These are phyloP conservation scores for Spodoptera exigua DNA, from an alignment of 2,888 invertebrate species.

Conservation along the genomic window DNA sequence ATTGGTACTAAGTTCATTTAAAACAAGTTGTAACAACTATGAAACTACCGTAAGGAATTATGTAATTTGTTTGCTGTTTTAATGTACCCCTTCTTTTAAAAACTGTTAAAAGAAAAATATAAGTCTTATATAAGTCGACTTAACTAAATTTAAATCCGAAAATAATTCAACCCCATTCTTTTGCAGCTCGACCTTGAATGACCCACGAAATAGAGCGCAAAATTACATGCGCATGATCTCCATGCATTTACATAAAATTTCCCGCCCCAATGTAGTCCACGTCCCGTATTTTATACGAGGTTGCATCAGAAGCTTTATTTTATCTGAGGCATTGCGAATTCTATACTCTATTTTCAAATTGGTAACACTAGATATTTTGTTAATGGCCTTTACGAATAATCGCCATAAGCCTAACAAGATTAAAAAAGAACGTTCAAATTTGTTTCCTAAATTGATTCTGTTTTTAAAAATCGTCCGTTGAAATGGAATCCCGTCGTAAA, in stretches of 20 bases:
- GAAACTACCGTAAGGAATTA: too few relatives aligned
- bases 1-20: too few relatives aligned
- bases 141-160: conserved; percentile 1
- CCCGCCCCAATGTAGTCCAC: conserved; percentile 15
- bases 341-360: conserved; percentile 16
- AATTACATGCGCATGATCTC: conserved; percentile 51
- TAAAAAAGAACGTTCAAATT: not conserved
- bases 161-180: conserved; percentile 39
- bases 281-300: conserved; percentile 12
- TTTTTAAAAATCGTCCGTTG: conserved; percentile 38
- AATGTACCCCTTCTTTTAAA: too few relatives aligned
- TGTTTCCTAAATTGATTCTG: conserved; percentile 27
- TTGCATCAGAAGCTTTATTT: conserved; percentile 10
- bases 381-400: conserved; percentile 23
- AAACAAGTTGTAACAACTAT: too few relatives aligned
- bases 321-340: not conserved
- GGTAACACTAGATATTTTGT: conserved; percentile 19
- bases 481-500: conserved; percentile 62
- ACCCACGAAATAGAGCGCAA: conserved; percentile 32
- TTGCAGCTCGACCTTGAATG: conserved; percentile 37
- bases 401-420: conserved; percentile 15
- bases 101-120: too few relatives aligned
- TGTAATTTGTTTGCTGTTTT: too few relatives aligned
- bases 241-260: conserved; percentile 49
- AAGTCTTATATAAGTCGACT: too few relatives aligned